Base-by-base conservation (phyloP, 2,113 vertebrate species). In the Malaclemys terrapin region DNA sequence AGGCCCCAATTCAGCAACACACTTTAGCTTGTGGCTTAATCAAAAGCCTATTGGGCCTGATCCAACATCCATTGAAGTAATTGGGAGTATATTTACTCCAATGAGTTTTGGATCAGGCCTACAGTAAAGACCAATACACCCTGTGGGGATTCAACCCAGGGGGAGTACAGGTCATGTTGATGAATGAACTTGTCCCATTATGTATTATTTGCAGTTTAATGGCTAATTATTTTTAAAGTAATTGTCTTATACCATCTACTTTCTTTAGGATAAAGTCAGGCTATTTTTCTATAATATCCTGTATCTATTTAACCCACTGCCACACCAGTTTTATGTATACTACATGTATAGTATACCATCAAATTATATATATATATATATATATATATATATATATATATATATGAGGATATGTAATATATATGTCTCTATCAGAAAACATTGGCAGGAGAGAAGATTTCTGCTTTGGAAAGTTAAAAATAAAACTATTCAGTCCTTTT, bases 41-140 rank as follows among this genome's bases (percentile, higher is more conserved):
- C 13, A 2, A 2, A 1, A 1, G 0, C 22, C 56, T 20, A n/a
- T 4, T 89, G 49, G 3, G 12, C 72, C 81, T 94, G 6, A 3
- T 80, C 14, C 14, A 87, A 80, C 76, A 42, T 72, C 5, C 42
- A 6, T 6, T 45, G 75, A 49, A 24, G 10, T 76, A 10, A 76
- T 13, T 45, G n/a, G 72, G 72, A 76, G 10, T 45, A 42, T 76
- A 11, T 25, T 76, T 42, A 45, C 38, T 45, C 72, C 72, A 42
- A 7, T 13, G 20, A 45, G 72, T 5, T 45, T n/a, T n/a, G 16
- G 62, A 69, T 19, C 62, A 69, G 62, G 31, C 59, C 29, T 11
- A 22, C 22, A 75, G 22, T 76, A 12, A 76, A 76, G 20, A 69
- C 22, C 38, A 76, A 45, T 45, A 7, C 24, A 76, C 38, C 22